Evolutionary conservation across 2,113 vertebrate genomes (phyloP).

Genomic region (Chelonoidis abingdonii): DNA sequence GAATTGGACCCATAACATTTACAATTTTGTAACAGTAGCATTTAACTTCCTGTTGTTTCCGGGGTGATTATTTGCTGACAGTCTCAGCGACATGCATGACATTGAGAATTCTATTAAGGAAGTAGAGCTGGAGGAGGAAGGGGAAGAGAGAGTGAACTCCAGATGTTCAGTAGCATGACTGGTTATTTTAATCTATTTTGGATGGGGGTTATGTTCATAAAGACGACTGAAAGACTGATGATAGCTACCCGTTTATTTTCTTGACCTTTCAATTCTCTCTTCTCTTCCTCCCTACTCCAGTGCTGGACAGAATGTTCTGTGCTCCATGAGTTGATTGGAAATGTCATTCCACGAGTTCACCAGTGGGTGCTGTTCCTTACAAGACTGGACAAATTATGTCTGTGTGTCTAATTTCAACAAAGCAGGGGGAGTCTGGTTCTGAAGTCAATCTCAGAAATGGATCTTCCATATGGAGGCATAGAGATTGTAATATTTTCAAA

Average conservation of each 20-base stretch:
- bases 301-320: background rate
- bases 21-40: background rate
- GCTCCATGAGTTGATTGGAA: background rate
- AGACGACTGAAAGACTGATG: rapidly evolving
- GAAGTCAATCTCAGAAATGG: background rate
- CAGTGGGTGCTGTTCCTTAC: background rate
- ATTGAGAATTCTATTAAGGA: background rate
- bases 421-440: background rate
- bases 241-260: background rate
- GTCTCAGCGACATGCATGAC: background rate
- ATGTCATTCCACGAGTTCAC: background rate
- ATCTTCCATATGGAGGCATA: background rate
- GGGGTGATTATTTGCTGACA: background rate
- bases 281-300: background rate
- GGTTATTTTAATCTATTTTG: background rate
- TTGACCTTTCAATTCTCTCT: background rate
- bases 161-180: background rate
- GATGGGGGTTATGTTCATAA: background rate
- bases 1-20: background rate
- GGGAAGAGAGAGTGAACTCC: background rate
- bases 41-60: background rate
- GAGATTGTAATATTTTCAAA: background rate
- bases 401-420: background rate
- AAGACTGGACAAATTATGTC: background rate
- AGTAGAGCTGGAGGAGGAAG: background rate